Evolutionary conservation across 1,140 invertebrate species (phyloP).

Genomic region (Battus philenor): DNA sequence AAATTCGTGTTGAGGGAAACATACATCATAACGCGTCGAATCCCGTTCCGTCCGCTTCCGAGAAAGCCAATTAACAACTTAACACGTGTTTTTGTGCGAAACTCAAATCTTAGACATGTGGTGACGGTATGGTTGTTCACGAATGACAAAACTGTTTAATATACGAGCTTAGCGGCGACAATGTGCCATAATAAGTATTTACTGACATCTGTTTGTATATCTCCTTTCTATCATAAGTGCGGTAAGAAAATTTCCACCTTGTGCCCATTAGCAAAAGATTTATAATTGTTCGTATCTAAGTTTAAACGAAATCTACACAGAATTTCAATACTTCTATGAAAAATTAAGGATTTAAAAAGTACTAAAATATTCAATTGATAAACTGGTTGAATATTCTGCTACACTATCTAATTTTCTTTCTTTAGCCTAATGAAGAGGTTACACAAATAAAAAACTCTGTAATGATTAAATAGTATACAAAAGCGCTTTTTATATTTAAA

Average conservation of each 20-base stretch:
- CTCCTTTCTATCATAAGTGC: not conserved
- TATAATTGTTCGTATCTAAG: not conserved
- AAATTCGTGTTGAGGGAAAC: conserved; percentile 31
- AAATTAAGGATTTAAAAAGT: no score
- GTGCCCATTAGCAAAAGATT: not conserved
- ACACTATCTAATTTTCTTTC: no score
- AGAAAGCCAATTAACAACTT: conserved; percentile 65
- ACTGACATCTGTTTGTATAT: conserved; percentile 2
- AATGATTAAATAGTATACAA: no score
- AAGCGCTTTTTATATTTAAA: no score
- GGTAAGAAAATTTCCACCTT: not conserved
- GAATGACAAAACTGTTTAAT: conserved; percentile 13
- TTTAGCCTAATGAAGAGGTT: no score
- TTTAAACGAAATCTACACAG: no score
- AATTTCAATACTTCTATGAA: no score
- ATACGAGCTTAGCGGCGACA: conserved; percentile 1
- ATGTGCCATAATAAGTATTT: conserved; percentile 4
- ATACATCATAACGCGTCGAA: conserved; percentile 44
- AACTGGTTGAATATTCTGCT: no score
- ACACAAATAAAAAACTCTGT: no score
- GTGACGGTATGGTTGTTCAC: conserved; percentile 15
- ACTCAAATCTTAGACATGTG: conserved; percentile 40
- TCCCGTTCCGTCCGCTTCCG: conserved; percentile 34
- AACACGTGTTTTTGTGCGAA: conserved; percentile 57
- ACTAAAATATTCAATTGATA: no score